phyloP scores from a whole-genome alignment of 1,140 invertebrate species.

The Aplysia californica region DNA sequence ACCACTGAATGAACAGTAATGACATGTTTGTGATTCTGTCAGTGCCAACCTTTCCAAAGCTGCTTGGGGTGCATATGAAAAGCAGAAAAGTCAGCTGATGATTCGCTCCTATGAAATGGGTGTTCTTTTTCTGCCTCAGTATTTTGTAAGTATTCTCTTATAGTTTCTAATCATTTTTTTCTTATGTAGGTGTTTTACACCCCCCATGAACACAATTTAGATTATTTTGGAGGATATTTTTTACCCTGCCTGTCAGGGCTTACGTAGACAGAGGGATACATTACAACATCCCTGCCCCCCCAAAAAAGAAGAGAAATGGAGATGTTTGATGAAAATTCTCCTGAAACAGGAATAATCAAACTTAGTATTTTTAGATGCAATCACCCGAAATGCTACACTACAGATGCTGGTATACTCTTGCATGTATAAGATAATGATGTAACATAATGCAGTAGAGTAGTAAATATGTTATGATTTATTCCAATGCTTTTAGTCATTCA shows the following conservation, averaged over 20 bases:
- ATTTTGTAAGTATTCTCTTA: slow-evolving; percentile 79
- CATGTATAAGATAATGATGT: too few relatives aligned
- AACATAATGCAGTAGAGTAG: too few relatives aligned
- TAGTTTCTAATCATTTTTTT: too few relatives aligned
- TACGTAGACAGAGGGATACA: neutral
- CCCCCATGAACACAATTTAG: neutral
- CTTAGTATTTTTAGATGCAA: too few relatives aligned
- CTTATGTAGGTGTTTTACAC: slow-evolving; percentile 7
- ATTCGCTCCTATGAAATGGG: slow-evolving; percentile 93
- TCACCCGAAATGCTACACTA: too few relatives aligned
- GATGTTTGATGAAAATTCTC: neutral
- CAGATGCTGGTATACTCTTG: too few relatives aligned
- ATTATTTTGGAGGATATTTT: neutral
- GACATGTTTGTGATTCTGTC: too few relatives aligned
- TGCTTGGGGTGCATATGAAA: slow-evolving; percentile 87
- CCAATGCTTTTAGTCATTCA: too few relatives aligned
- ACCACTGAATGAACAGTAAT: too few relatives aligned
- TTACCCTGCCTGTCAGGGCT: neutral
- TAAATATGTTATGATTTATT: too few relatives aligned
- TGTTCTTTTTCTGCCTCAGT: slow-evolving; percentile 87
- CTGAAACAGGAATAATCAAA: too few relatives aligned
- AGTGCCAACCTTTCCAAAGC: slow-evolving; percentile 96
- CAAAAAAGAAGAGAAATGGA: neutral
- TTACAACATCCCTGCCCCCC: neutral
- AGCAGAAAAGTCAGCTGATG: slow-evolving; percentile 75